Conservation (phyloP, 2,113 vertebrate genomes). For the Pseudorectes ferrugineus region DNA sequence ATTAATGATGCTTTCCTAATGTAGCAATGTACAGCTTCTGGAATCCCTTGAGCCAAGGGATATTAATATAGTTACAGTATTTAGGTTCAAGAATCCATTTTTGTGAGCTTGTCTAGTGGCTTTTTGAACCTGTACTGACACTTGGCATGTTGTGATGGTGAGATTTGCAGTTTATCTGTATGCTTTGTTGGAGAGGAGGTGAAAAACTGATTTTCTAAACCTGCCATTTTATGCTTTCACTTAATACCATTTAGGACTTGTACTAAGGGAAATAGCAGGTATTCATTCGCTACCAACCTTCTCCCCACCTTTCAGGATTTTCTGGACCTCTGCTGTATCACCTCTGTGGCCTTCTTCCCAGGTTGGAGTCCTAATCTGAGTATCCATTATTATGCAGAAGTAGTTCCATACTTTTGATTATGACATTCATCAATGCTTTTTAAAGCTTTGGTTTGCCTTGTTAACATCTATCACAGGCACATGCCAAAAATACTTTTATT, state of each 20-base stretch:
- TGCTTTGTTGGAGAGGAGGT: neutral
- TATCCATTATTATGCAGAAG: neutral
- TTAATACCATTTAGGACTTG: neutral
- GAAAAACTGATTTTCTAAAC: neutral
- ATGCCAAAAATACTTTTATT: slow-evolving; percentile 14
- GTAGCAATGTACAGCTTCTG: neutral
- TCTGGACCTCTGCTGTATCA: neutral
- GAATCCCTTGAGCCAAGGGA: neutral
- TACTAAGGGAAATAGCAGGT: neutral
- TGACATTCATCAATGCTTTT: neutral
- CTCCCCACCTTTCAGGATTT: neutral
- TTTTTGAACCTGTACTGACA: neutral
- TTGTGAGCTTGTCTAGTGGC: neutral
- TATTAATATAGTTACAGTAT: neutral
- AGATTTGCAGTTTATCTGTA: neutral
- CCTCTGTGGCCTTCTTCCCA: neutral
- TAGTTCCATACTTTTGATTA: neutral
- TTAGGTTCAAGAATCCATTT: neutral
- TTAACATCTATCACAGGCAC: neutral
- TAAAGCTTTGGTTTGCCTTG: neutral
- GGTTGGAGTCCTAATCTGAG: neutral
- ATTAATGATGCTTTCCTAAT: neutral
- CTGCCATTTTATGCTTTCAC: neutral
- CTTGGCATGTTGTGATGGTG: neutral
- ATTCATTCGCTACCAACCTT: neutral